Percentiles rank a stretch among this genome's conserved stretches.
Evolutionary conservation across 37 sponge, comb jelly and placozoan genomes (phyloP).

Genomic region (Corticium candelabrum): DNA sequence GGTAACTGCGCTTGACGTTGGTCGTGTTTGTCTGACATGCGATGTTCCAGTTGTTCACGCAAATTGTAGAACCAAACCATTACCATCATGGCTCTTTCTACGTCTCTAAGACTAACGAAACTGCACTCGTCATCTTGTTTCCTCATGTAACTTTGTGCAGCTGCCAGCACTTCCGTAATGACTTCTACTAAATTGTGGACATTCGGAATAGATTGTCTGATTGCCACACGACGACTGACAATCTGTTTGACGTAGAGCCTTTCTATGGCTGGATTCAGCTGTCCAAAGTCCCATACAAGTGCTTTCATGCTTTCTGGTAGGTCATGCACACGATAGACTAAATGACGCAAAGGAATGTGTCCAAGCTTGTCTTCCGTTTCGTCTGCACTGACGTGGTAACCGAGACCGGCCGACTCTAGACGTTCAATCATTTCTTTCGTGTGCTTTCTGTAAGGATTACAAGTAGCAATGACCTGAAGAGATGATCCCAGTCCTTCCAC

Average conservation of each 20-base stretch:
- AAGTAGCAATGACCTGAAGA: constrained; percentile 92
- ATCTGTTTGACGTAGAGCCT: constrained; percentile 7
- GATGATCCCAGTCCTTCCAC: constrained; percentile 23
- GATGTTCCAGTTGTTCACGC: background rate
- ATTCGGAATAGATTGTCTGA: background rate
- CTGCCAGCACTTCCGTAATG: constrained; percentile 10
- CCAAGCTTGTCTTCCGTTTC: constrained; percentile 56
- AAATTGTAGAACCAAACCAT: constrained; percentile 23
- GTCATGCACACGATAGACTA: constrained; percentile 24
- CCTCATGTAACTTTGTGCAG: constrained; percentile 17
- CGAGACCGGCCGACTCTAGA: constrained; percentile 78
- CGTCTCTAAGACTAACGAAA: constrained; percentile 26
- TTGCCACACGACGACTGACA: background rate
- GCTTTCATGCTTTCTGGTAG: constrained; percentile 17
- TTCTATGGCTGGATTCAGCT: constrained; percentile 16
- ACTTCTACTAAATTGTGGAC: background rate
- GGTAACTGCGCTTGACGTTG: background rate
- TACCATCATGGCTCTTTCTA: constrained; percentile 14
- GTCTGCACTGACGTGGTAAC: constrained; percentile 46
- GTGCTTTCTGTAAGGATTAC: constrained; percentile 89
- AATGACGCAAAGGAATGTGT: constrained; percentile 19
- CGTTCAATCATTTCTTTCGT: constrained; percentile 66
- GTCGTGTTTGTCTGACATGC: background rate
- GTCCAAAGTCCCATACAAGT: constrained; percentile 30
- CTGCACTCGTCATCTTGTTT: constrained; percentile 21